Percentiles rank a stretch among this genome's conserved stretches.
Evolutionary conservation across 2,888 invertebrate species (phyloP).

Genomic region (Epicampocera succincta): DNA sequence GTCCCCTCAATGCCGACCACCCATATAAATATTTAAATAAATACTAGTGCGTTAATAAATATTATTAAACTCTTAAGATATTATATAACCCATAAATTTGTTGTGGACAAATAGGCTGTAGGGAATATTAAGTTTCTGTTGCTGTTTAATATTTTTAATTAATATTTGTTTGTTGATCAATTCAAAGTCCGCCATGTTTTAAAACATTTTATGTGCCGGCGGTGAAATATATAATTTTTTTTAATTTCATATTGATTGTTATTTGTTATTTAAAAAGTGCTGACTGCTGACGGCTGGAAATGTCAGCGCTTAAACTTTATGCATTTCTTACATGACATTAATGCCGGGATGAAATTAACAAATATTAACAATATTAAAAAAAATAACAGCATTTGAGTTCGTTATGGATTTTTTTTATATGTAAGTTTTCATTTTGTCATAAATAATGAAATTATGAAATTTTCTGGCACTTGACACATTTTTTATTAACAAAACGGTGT

Average conservation of each 20-base stretch:
- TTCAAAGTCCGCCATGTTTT: background rate
- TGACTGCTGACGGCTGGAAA: constrained; percentile 48
- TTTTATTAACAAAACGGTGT: no score
- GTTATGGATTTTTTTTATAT: no score
- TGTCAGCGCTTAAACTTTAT: constrained; percentile 39
- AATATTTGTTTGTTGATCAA: constrained; percentile 21
- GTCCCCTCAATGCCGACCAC: constrained; percentile 22
- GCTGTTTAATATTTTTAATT: background rate
- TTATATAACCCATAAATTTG: constrained; percentile 54
- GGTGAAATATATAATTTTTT: constrained; percentile 4
- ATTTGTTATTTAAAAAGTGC: constrained; percentile 53
- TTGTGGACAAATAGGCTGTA: constrained; percentile 18
- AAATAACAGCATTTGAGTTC: background rate
- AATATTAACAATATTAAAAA: background rate
- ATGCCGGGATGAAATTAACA: background rate
- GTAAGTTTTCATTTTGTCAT: no score
- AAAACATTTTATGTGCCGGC: background rate
- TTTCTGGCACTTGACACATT: no score
- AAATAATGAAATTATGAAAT: no score
- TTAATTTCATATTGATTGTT: constrained; percentile 49
- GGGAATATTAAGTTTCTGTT: constrained; percentile 57
- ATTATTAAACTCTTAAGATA: constrained; percentile 32
- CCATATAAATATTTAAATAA: constrained; percentile 47
- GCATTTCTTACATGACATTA: constrained; percentile 16
- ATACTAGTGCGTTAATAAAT: no score